These are phyloP conservation scores for Acrobasis consociella DNA, from an alignment of 2,888 invertebrate genomes.

Conservation along the genomic window DNA sequence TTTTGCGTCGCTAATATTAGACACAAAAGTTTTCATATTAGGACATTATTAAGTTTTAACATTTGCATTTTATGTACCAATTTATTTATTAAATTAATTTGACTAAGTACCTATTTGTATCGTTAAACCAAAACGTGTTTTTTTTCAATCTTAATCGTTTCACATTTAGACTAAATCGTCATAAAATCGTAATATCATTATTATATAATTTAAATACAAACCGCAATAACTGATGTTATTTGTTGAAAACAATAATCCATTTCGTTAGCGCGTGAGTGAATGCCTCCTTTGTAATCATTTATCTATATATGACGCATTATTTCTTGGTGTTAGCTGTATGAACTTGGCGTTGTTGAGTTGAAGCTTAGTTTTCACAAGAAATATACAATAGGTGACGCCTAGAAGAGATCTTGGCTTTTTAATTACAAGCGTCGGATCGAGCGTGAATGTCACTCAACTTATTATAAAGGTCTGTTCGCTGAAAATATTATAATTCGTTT, in stretches of 20 bases:
- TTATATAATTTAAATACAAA: background rate
- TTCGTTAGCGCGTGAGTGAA: conserved; percentile 25
- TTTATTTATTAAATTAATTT: background rate
- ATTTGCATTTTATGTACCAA: no score
- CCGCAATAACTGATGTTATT: background rate
- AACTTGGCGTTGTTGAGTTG: conserved; percentile 27
- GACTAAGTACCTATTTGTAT: no score
- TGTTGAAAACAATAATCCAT: conserved; percentile 6
- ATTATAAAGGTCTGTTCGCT: no score
- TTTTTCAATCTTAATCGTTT: background rate
- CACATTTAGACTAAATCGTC: background rate
- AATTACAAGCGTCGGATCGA: no score
- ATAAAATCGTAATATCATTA: background rate
- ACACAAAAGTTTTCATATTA: no score
- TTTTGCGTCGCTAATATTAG: no score
- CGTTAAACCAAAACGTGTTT: background rate
- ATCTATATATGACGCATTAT: conserved; percentile 25
- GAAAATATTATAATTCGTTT: no score
- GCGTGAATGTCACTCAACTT: no score
- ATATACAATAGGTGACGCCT: background rate
- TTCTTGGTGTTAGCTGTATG: conserved; percentile 36
- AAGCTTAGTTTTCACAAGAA: background rate
- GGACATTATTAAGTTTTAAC: no score
- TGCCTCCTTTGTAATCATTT: conserved; percentile 22
- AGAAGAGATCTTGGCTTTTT: no score